phyloP scores from a whole-genome alignment of 1,140 invertebrate genomes.

The Nephila pilipes region DNA sequence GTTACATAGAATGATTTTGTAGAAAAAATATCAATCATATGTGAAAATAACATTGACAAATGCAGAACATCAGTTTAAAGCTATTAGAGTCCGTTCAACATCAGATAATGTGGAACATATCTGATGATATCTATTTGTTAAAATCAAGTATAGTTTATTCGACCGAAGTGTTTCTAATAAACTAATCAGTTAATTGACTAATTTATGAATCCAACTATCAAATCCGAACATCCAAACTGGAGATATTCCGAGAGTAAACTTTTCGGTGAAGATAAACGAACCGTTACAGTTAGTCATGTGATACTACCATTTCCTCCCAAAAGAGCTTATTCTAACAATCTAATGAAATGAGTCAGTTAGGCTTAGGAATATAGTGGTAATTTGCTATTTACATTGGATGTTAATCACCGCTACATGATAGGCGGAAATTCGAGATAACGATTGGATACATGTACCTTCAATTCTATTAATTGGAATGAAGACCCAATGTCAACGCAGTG shows the following conservation, averaged over 20 bases:
- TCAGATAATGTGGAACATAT: no score
- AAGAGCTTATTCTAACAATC: background rate
- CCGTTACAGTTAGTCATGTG: background rate
- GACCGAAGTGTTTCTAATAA: no score
- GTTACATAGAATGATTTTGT: no score
- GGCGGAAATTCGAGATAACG: constrained; percentile 17
- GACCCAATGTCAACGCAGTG: constrained; percentile 7
- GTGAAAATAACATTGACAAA: no score
- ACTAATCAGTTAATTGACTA: background rate
- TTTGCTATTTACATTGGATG: constrained; percentile 23
- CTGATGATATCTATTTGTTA: no score
- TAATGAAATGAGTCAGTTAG: constrained; percentile 41
- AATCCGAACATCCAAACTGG: background rate
- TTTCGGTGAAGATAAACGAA: constrained; percentile 6
- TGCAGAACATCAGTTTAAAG: no score
- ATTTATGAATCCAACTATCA: background rate
- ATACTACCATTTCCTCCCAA: constrained; percentile 19
- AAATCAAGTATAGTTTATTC: no score
- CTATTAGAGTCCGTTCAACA: no score
- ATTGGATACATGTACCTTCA: constrained; percentile 6
- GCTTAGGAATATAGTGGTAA: constrained; percentile 7
- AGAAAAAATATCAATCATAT: no score
- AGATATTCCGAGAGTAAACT: background rate
- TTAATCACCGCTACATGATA: constrained; percentile 32
- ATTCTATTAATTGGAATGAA: constrained; percentile 42